Evolutionary conservation across 2,888 invertebrate species (phyloP), one percentile per base, ranked within the genome.

Genomic region (Minunthozetes semirufus): DNA sequence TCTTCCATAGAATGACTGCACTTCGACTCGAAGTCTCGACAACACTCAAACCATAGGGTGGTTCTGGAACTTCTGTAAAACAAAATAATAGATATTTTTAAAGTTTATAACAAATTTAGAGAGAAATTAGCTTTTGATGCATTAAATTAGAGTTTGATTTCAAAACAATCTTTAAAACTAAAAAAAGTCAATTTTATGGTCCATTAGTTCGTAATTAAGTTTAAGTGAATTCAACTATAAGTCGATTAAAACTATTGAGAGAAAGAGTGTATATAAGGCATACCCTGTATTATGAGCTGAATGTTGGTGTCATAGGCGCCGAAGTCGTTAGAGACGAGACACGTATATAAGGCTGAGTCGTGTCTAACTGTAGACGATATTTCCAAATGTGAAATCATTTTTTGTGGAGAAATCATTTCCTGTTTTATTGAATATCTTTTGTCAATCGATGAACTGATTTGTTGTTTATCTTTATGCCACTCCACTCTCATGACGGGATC

Each of bases 231-330:
- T 11, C n/a, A 56, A 56, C n/a, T 59, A 15, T 27, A 59, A 27
- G n/a, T 50, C 50, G 19, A 50, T 50, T 50, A 50, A 50, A 50
- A 50, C 6, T 42, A 42, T 50, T 5, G 50, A 50, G 46, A 25
- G 29, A 29, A 59, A 59, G 29, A 22, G 56, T 22, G 9, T 1
- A 56, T 56, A 50, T 17, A 50, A 50, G 19, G 59, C 48, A 72
- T 38, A 59, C 72, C 72, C 33, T 94, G 93, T 33, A 96, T 92
- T 73, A 93, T 90, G 77, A 95, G 87, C 81, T 93, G 92, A 82
- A 94, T 91, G 73, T 91, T 89, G 88, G 93, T 92, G 83, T 92
- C 91, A 81, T 94, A 94, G 80, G 90, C 89, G 13, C 95, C 95
- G 81, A 92, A 95, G 72, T 90, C 88, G 84, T 95, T 96, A 80